A percentile compares a stretch with the other conserved stretches of the same genome.
Evolutionary conservation across 2,797 vertebrate genomes (phyloP).

Genomic region (Poecile montanus): DNA sequence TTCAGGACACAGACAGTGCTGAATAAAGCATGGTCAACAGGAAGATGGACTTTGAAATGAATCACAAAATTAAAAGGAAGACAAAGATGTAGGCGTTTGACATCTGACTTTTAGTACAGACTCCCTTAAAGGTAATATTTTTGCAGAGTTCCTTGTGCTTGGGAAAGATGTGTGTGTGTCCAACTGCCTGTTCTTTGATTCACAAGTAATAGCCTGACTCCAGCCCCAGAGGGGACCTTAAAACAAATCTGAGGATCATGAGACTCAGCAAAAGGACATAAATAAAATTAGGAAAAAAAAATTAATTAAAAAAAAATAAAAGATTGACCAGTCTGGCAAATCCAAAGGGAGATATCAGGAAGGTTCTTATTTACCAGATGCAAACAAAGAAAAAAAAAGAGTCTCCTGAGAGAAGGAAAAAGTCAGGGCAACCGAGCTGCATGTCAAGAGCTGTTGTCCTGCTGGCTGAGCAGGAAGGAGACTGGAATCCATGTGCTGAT

Average conservation of each 20-base stretch:
- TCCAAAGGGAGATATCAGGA: constrained; percentile 9
- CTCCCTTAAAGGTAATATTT: neutral
- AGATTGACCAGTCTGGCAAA: neutral
- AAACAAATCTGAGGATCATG: neutral
- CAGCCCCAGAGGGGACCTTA: neutral
- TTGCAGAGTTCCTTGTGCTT: neutral
- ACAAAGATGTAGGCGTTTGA: neutral
- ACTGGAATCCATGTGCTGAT: neutral
- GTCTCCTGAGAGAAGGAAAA: constrained; percentile 3
- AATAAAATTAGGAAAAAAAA: neutral
- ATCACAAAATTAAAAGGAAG: neutral
- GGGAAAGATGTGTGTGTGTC: neutral
- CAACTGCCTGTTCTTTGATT: neutral
- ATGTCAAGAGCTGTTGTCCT: constrained; percentile 2
- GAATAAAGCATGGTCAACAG: neutral
- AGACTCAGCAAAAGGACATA: constrained; percentile 27
- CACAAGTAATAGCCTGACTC: neutral
- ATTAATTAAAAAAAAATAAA: neutral
- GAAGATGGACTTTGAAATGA: neutral
- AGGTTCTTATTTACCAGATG: constrained; percentile 13
- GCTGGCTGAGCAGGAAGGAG: neutral
- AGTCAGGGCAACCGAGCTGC: neutral
- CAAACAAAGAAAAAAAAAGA: neutral
- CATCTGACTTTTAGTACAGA: neutral
- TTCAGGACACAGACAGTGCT: neutral